Base-by-base conservation (phyloP, 2,888 invertebrate species). In the Lepidocyrtoides sp. region DNA sequence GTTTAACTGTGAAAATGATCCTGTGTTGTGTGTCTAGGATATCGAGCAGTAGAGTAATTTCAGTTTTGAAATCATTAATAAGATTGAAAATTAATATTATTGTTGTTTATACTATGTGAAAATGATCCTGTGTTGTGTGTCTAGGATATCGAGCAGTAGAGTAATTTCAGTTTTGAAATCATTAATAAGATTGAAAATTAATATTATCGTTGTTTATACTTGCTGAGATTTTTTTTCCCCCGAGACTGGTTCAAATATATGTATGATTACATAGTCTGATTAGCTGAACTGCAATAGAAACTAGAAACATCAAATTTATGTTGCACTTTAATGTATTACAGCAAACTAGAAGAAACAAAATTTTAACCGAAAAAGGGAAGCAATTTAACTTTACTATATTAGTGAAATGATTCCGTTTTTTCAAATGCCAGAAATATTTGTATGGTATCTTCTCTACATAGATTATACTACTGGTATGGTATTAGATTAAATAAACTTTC, bases 191-290 rank as follows among this genome's bases (percentile, higher is more conserved):
- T 14, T 32, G 66, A 66, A 66, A 66, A 60, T 26, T 7, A 69
- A 26, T 32, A 17, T 14, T 69, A 17, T 7, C 7, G 36, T 36
- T 36, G 17, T 41, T 69, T 69, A 17, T 69, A 36, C 66, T 36
- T 1, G n/a, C 7, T 32, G 4, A n/a, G n/a, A n/a, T n/a, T n/a
- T n/a, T 3, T 69, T 69, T 66, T 41, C 36, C 12, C 32, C 8
- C 66, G 14, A 66, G 32, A 4, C 4, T 36, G 23, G 17, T 8
- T 36, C 32, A 36, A 69, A 69, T 36, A 36, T 5, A 14, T 72
- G 29, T 32, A 0, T 14, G 36, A 8, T 72, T 72, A 12, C 44
- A 72, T 72, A 72, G 72, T 72, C 72, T 72, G 72, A 72, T 72
- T 69, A 69, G 17, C 66, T 36, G 29, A 23, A 63, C 2, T 7